Evolutionary conservation across 2,888 invertebrate genomes (phyloP).

Genomic region (Nasonia oneida): DNA sequence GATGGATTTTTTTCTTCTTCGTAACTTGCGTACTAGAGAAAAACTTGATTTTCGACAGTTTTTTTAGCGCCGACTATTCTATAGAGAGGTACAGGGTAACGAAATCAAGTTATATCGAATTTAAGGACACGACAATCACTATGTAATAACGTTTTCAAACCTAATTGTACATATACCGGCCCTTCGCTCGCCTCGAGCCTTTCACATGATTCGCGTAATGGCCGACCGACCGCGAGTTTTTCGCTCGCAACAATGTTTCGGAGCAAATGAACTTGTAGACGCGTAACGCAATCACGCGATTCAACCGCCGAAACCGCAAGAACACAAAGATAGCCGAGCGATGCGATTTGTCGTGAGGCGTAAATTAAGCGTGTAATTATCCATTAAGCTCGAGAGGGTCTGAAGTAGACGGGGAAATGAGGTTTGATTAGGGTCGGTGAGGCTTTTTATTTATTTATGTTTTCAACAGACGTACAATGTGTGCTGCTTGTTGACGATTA

Average conservation of each 20-base stretch:
- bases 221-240: conserved; percentile 28
- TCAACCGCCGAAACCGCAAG: conserved; percentile 56
- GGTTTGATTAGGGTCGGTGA: background rate
- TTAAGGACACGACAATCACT: background rate
- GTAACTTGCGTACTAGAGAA: background rate
- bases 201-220: conserved; percentile 3
- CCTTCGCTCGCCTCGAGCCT: background rate
- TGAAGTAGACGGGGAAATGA: background rate
- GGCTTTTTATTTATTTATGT: background rate
- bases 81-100: too few relatives aligned
- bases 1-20: background rate
- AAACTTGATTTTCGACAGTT: background rate
- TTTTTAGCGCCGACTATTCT: too few relatives aligned
- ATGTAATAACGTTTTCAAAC: background rate
- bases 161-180: background rate
- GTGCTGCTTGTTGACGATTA: background rate
- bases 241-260: conserved; percentile 43
- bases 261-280: conserved; percentile 50
- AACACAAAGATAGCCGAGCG: conserved; percentile 2
- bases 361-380: conserved; percentile 69
- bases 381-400: conserved; percentile 57
- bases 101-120: background rate
- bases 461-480: background rate
- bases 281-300: conserved; percentile 26
- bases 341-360: conserved; percentile 67